Evolutionary conservation across 2,888 invertebrate species (phyloP).

Genomic region (Elysia crispata): DNA sequence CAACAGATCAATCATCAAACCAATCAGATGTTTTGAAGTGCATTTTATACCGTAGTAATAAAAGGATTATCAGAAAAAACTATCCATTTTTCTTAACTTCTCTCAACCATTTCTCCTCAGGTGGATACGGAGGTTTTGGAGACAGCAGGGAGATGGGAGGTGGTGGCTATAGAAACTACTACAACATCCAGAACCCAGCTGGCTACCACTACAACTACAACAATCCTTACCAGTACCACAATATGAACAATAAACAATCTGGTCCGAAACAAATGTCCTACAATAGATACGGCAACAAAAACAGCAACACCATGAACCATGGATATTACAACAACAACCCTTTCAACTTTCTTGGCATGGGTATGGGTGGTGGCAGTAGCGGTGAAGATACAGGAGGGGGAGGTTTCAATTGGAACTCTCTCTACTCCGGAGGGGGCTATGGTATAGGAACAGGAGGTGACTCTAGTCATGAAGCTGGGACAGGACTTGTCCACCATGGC

Average conservation of each 20-base stretch:
- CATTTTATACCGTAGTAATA: too few relatives aligned
- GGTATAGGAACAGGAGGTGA: not conserved
- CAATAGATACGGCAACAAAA: not conserved
- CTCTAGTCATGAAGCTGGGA: not conserved
- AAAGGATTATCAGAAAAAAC: too few relatives aligned
- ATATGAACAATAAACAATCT: not conserved
- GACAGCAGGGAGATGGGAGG: not conserved
- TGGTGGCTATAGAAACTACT: conserved; percentile 12
- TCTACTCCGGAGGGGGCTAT: not conserved
- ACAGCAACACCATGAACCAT: not conserved
- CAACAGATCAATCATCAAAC: too few relatives aligned
- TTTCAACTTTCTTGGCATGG: not conserved
- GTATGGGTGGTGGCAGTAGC: conserved; percentile 11
- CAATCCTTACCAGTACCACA: not conserved
- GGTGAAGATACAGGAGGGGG: not conserved
- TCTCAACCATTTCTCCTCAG: not conserved
- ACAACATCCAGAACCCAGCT: not conserved
- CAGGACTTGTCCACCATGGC: not conserved
- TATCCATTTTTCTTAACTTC: not conserved
- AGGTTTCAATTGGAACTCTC: conserved; percentile 4
- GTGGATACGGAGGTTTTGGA: not conserved
- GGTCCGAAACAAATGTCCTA: not conserved
- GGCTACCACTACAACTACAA: conserved; percentile 9
- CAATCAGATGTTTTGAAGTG: too few relatives aligned
- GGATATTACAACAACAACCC: not conserved